A percentile compares a stretch with the other conserved stretches of the same genome.
Conservation (phyloP, 2,888 invertebrate genomes). For the Trachelus troglodyta region DNA sequence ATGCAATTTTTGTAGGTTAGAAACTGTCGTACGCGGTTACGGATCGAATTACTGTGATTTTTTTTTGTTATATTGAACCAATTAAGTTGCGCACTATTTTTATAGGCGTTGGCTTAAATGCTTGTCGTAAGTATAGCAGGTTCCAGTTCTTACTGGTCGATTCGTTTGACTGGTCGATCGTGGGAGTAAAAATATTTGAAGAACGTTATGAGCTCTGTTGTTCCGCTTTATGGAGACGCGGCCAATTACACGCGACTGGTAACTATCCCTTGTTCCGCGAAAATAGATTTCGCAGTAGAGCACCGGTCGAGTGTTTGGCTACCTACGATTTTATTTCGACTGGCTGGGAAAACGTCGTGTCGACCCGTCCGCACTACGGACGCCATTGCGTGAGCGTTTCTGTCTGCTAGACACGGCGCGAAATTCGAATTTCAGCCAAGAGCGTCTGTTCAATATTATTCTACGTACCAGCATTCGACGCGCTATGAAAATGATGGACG, state of each 20-base stretch:
- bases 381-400: not conserved
- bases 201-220: not conserved
- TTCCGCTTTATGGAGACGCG: not conserved
- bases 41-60: too few species aligned
- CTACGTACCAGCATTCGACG: not conserved
- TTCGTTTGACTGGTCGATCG: not conserved
- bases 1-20: too few species aligned
- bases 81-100: too few species aligned
- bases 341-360: not conserved
- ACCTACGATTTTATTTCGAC: not conserved
- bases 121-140: too few species aligned
- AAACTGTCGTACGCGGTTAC: too few species aligned
- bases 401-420: not conserved
- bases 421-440: not conserved
- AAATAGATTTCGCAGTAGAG: not conserved
- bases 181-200: not conserved
- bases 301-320: not conserved
- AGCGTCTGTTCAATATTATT: not conserved
- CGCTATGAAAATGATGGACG: not conserved
- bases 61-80: too few species aligned
- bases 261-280: not conserved
- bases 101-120: too few species aligned
- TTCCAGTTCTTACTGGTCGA: not conserved
- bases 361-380: not conserved
- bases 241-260: not conserved